phyloP scores from a whole-genome alignment of 2,888 invertebrate genomes.

The Lasius platythorax region DNA sequence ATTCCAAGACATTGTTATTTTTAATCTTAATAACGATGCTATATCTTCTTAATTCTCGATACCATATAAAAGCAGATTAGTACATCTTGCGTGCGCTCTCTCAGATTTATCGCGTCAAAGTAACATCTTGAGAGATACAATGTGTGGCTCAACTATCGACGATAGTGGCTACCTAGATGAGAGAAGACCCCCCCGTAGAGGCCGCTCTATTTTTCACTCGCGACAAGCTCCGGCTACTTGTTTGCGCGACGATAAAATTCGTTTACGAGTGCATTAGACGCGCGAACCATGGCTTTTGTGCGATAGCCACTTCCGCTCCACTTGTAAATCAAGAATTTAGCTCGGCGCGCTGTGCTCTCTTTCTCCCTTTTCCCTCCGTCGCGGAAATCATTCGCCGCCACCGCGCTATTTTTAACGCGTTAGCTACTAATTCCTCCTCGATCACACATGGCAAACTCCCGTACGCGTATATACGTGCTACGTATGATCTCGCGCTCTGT shows the following conservation, averaged over 20 bases:
- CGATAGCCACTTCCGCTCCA: constrained; percentile 78
- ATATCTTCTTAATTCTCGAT: neutral
- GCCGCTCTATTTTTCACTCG: constrained; percentile 62
- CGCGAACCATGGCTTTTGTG: constrained; percentile 66
- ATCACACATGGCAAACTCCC: constrained; percentile 39
- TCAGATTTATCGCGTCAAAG: constrained; percentile 17
- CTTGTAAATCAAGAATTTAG: constrained; percentile 75
- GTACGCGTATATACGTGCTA: constrained; percentile 1
- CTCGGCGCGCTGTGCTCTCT: constrained; percentile 26
- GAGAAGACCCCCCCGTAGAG: neutral
- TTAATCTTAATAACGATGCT: neutral
- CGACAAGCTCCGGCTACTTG: constrained; percentile 59
- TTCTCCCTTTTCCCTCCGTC: neutral
- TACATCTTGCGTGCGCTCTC: neutral
- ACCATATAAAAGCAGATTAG: neutral
- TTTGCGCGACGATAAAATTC: constrained; percentile 78
- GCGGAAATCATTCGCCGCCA: constrained; percentile 37
- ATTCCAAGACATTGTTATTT: neutral
- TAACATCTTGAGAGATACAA: constrained; percentile 18
- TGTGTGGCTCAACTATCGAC: constrained; percentile 24
- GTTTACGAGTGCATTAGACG: constrained; percentile 74
- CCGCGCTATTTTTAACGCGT: constrained; percentile 44
- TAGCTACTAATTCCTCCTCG: constrained; percentile 49
- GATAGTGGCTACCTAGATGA: constrained; percentile 21
- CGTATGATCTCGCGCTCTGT: neutral